Conservation (phyloP, 1,140 invertebrate genomes). For the Drosophila bipectinata region DNA sequence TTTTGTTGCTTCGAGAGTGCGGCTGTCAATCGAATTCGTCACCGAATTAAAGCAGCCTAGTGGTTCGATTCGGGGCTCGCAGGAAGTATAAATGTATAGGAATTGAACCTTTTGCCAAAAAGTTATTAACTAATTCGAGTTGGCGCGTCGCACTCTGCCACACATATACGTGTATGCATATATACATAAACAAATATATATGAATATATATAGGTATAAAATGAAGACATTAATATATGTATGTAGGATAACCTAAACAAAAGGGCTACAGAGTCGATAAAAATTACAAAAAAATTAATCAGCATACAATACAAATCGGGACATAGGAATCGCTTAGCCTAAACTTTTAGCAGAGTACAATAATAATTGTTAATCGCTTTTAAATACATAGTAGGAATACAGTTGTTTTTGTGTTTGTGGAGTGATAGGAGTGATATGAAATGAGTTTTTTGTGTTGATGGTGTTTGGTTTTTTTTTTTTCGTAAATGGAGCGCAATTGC, state of each 20-base stretch:
- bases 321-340: constrained; percentile 31
- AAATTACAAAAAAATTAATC: constrained; percentile 28
- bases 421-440: constrained; percentile 72
- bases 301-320: constrained; percentile 45
- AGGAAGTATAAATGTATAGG: background rate
- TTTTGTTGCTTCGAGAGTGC: constrained; percentile 5
- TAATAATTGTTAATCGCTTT: constrained; percentile 29
- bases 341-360: constrained; percentile 17
- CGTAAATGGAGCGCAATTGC: constrained; percentile 38
- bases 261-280: constrained; percentile 16
- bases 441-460: constrained; percentile 17
- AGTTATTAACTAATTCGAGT: background rate
- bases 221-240: background rate
- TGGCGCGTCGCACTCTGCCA: background rate
- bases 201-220: too few species aligned
- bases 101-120: background rate
- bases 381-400: constrained; percentile 78
- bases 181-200: constrained; percentile 3
- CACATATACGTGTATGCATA: background rate
- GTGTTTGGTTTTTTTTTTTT: background rate
- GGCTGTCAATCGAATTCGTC: constrained; percentile 1
- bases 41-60: background rate
- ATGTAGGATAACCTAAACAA: constrained; percentile 31
- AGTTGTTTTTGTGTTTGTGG: constrained; percentile 44
- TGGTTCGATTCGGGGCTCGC: background rate